Percentiles rank a stretch among this genome's conserved stretches.
Evolutionary conservation across 2,888 invertebrate genomes (phyloP).

Genomic region (Smittia aterrima): DNA sequence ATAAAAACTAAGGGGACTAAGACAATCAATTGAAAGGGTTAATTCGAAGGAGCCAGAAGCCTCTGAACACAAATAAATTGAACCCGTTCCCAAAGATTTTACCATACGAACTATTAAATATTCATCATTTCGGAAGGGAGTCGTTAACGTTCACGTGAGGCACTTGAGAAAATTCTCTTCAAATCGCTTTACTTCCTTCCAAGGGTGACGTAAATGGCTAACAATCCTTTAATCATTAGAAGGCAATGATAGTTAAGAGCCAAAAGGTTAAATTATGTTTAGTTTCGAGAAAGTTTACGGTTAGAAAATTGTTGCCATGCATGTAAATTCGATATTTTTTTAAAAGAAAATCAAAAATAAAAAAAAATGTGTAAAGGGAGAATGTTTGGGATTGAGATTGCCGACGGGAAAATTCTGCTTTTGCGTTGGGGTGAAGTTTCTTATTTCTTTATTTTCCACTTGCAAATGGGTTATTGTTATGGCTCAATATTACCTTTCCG

Average conservation of each 20-base stretch:
- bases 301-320: conserved; percentile 23
- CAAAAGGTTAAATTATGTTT: conserved; percentile 42
- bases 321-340: conserved; percentile 14
- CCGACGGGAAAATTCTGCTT: conserved; percentile 27
- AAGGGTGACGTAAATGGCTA: background rate
- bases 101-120: conserved; percentile 35
- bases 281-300: conserved; percentile 24
- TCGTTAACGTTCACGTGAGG: background rate
- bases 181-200: background rate
- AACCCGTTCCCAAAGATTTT: conserved; percentile 34
- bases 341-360: background rate
- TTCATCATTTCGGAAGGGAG: conserved; percentile 35
- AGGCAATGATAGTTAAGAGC: conserved; percentile 35
- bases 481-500: background rate
- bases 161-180: background rate
- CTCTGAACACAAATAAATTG: conserved; percentile 25
- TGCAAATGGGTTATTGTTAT: conserved; percentile 19
- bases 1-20: conserved; percentile 37
- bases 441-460: conserved; percentile 16
- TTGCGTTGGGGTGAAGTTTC: background rate
- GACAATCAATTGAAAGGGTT: conserved; percentile 42
- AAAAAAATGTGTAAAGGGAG: background rate
- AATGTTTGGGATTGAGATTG: conserved; percentile 6
- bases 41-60: conserved; percentile 30
- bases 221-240: conserved; percentile 6